Evolutionary conservation across 2,113 vertebrate genomes (phyloP), one percentile per base, ranked within the genome.

Genomic region (Notothenia coriiceps): DNA sequence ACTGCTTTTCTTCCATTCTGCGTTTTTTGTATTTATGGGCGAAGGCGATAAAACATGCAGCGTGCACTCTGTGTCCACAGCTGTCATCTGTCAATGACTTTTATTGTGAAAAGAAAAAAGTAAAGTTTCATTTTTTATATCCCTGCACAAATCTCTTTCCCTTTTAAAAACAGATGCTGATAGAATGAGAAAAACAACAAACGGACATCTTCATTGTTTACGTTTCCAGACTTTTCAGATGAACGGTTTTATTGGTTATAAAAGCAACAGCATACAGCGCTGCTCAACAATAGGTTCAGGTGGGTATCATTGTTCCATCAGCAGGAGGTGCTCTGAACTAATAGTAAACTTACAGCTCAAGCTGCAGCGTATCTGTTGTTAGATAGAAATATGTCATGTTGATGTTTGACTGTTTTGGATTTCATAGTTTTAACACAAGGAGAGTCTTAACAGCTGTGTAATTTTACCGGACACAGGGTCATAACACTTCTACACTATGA

Each of bases 11-110:
- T 84, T 87, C 70, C 82, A 83, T 85, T 90, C 63, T 84, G 72
- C 67, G 0, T 90, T 85, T 91, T 84, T 86, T 82, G 35, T 40
- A 91, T 91, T 93, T 91, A 91, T 83, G 86, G 78, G 70, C 64
- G 79, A 85, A 91, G 86, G 83, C 84, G 89, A 90, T 93, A 91
- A 93, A 94, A 91, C 84, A 81, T 80, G 84, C 88, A 88, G 82
- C 54, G 70, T 85, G 69, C 86, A 83, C 82, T 88, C 82, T 84
- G 80, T 84, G 84, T 88, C 89, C 87, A 70, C 88, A 89, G 85
- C 86, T 92, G 88, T 91, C 90, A 87, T 91, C 86, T 89, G 84
- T 88, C 84, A 66, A 20, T 22, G 60, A 78, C 84, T 86, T 40
- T 90, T 89, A 87, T 83, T 83, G 80, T 83, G 60, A 86, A 85